A percentile compares a stretch with the other conserved stretches of the same genome.
These are phyloP conservation scores for Pararge aegeria DNA, from an alignment of 1,140 invertebrate genomes.

Conservation along the genomic window DNA sequence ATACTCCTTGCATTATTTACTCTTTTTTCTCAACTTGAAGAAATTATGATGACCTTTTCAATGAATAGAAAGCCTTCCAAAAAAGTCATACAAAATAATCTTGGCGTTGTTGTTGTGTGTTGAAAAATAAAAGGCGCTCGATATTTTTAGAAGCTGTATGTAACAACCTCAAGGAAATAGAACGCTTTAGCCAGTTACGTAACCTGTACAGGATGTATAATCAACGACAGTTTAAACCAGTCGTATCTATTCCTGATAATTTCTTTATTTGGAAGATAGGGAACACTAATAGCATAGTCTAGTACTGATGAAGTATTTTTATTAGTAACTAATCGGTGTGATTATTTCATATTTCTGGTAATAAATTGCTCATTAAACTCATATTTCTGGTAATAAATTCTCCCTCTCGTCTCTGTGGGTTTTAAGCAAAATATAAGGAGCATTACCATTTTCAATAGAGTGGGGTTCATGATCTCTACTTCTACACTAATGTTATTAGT, in stretches of 20 bases:
- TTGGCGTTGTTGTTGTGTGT: not conserved
- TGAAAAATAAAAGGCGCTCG: constrained; percentile 14
- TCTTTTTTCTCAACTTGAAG: too few species aligned
- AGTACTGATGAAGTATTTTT: constrained; percentile 1
- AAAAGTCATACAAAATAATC: constrained; percentile 6
- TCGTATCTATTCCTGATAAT: constrained; percentile 12
- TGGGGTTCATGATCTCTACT: too few species aligned
- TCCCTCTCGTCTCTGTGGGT: too few species aligned
- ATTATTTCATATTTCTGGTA: not conserved
- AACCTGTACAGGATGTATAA: constrained; percentile 11
- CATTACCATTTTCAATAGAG: too few species aligned
- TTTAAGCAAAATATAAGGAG: too few species aligned
- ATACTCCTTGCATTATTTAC: too few species aligned
- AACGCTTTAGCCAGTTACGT: constrained; percentile 15
- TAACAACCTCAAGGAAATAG: constrained; percentile 11
- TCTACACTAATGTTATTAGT: too few species aligned
- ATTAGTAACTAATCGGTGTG: not conserved
- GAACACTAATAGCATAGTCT: not conserved
- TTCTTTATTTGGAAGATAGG: constrained; percentile 20
- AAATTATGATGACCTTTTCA: too few species aligned
- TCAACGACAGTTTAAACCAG: constrained; percentile 9
- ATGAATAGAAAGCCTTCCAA: not conserved
- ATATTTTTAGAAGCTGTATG: constrained; percentile 1
- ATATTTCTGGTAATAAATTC: too few species aligned
- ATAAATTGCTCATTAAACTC: not conserved